Percentiles rank a stretch among this genome's conserved stretches.
Conservation (phyloP, 2,888 invertebrate genomes). For the Cantharis nigra region DNA sequence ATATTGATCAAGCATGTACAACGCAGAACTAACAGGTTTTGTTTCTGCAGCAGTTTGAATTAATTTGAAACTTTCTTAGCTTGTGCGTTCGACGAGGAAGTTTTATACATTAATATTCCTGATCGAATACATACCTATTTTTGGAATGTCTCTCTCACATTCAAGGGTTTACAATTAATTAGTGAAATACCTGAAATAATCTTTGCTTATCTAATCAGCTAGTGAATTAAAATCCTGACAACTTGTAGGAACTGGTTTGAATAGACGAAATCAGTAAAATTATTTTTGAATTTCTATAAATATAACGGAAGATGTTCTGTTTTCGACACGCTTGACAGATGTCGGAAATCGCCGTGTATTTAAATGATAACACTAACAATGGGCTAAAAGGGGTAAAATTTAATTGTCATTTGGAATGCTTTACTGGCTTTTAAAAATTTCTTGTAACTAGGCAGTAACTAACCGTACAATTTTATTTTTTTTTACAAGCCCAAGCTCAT, state of each 20-base stretch:
- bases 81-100: no score
- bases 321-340: slow-evolving; percentile 5
- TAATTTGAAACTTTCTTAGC: no score
- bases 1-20: no score
- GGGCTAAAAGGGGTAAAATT: neutral
- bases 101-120: no score
- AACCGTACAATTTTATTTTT: neutral
- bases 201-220: neutral
- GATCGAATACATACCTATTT: no score
- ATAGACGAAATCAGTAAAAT: neutral
- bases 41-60: no score
- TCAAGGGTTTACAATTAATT: no score
- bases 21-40: no score
- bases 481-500: neutral
- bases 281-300: neutral
- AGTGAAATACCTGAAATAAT: neutral
- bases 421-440: neutral
- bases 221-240: neutral
- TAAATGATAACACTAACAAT: slow-evolving; percentile 9
- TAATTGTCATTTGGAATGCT: neutral
- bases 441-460: neutral
- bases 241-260: neutral
- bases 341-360: slow-evolving; percentile 8
- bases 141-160: no score
- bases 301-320: slow-evolving; percentile 4